Conservation (phyloP, 2,888 invertebrate genomes). For the Caenorhabditis sp. region DNA sequence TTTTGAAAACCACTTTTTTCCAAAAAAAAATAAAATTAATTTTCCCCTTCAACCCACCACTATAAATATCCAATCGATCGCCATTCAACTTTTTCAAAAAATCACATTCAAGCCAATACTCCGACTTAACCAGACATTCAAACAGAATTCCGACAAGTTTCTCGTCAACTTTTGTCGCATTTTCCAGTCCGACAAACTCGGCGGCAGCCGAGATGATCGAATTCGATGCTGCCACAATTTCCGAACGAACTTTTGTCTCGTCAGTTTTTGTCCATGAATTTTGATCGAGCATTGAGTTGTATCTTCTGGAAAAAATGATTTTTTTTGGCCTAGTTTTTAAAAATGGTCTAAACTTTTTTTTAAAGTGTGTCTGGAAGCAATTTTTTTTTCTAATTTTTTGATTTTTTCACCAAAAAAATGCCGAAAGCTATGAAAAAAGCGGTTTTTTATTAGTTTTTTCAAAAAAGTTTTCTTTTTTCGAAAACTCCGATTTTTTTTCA, state of each 20-base stretch:
- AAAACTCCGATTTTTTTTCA: no score
- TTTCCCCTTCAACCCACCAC: neutral
- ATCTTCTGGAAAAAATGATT: constrained; percentile 7
- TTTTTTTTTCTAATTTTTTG: no score
- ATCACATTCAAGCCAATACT: constrained; percentile 34
- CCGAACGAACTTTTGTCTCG: constrained; percentile 22
- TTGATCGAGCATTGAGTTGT: constrained; percentile 43
- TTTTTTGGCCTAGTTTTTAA: no score
- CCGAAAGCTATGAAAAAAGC: no score
- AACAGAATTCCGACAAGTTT: constrained; percentile 48
- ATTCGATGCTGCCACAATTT: constrained; percentile 37
- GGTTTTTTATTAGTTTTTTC: no score
- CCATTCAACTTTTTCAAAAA: constrained; percentile 38
- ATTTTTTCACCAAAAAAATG: no score
- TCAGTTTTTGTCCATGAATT: constrained; percentile 23
- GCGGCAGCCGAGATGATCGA: constrained; percentile 40
- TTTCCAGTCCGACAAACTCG: constrained; percentile 23
- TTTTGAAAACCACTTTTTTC: constrained; percentile 15
- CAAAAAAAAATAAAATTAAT: neutral
- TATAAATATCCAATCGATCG: constrained; percentile 4
- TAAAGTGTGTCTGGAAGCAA: no score
- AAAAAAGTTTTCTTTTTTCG: no score
- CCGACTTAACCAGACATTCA: constrained; percentile 48
- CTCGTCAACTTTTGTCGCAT: constrained; percentile 42
- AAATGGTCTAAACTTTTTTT: no score